These are phyloP conservation scores for Bergia puertoricense DNA, from an alignment of 92 coral and sea anemone species.

Conservation along the genomic window DNA sequence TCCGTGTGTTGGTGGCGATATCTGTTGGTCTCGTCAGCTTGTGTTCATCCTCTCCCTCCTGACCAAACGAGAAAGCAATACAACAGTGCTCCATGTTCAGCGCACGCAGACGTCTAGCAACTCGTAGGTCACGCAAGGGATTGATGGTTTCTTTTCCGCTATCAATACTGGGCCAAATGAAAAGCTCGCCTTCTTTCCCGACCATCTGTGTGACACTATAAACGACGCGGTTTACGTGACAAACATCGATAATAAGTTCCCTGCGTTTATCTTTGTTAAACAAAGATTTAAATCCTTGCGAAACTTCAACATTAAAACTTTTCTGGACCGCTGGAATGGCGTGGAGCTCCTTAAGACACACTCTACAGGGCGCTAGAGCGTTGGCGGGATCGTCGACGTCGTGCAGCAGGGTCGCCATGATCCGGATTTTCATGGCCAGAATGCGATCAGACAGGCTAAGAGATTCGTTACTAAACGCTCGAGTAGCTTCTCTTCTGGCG, in stretches of 20 bases:
- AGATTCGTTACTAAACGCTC: constrained; percentile 61
- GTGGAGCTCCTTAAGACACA: constrained; percentile 50
- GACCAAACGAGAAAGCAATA: constrained; percentile 3
- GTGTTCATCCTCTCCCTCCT: constrained; percentile 1
- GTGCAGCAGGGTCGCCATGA: constrained; percentile 64
- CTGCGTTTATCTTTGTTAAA: constrained; percentile 42
- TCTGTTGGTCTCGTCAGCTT: not conserved
- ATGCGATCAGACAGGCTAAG: constrained; percentile 53
- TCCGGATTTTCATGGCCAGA: constrained; percentile 52
- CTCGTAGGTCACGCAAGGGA: constrained; percentile 32
- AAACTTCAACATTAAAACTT: constrained; percentile 3
- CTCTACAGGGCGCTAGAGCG: constrained; percentile 38
- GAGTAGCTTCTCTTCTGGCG: constrained; percentile 57
- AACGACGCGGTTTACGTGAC: constrained; percentile 37
- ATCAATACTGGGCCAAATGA: constrained; percentile 3
- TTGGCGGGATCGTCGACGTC: constrained; percentile 32
- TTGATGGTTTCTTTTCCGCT: not conserved
- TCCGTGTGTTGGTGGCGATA: too few species aligned
- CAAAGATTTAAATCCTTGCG: not conserved
- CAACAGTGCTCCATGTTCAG: not conserved
- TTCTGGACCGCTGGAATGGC: constrained; percentile 43
- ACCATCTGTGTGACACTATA: constrained; percentile 26
- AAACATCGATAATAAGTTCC: constrained; percentile 34
- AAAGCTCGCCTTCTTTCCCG: not conserved
- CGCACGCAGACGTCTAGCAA: not conserved